Conservation (phyloP, 2,797 vertebrate species). For the Gephyroberyx darwinii region DNA sequence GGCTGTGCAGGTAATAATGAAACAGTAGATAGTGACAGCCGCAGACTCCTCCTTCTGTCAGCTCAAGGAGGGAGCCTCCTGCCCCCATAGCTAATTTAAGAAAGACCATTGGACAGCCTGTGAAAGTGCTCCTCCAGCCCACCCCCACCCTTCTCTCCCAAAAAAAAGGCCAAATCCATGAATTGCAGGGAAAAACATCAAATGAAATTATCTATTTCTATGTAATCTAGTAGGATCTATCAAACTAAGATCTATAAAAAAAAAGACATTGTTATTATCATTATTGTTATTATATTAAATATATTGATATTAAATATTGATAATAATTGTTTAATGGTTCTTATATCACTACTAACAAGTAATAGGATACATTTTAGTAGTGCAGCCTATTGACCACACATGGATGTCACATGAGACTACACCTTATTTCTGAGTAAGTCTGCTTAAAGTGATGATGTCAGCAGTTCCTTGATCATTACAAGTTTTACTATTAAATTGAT, state of each 20-base stretch:
- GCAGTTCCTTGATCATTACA: not conserved
- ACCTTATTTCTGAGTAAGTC: not conserved
- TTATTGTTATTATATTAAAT: not conserved
- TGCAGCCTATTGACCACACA: not conserved
- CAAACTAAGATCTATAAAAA: not conserved
- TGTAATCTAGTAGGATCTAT: not conserved
- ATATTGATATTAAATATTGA: not conserved
- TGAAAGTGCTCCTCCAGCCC: slow-evolving; percentile 69
- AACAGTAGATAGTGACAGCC: slow-evolving; percentile 80
- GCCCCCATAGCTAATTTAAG: slow-evolving; percentile 86
- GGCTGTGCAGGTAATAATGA: slow-evolving; percentile 86
- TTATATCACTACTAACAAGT: not conserved
- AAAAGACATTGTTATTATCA: not conserved
- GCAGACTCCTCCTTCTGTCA: slow-evolving; percentile 82
- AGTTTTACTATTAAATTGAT: not conserved
- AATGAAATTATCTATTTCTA: slow-evolving; percentile 5
- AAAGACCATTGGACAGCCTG: slow-evolving; percentile 78
- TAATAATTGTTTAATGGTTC: not conserved
- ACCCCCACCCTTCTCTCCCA: slow-evolving; percentile 50
- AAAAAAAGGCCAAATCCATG: slow-evolving; percentile 22
- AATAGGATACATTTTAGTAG: not conserved
- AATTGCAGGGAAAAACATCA: slow-evolving; percentile 9
- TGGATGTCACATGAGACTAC: not conserved
- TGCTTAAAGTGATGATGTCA: not conserved
- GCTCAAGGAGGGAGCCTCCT: slow-evolving; percentile 73